Evolutionary conservation across 2,888 invertebrate species (phyloP).

Genomic region (Sinotaia quadrata): DNA sequence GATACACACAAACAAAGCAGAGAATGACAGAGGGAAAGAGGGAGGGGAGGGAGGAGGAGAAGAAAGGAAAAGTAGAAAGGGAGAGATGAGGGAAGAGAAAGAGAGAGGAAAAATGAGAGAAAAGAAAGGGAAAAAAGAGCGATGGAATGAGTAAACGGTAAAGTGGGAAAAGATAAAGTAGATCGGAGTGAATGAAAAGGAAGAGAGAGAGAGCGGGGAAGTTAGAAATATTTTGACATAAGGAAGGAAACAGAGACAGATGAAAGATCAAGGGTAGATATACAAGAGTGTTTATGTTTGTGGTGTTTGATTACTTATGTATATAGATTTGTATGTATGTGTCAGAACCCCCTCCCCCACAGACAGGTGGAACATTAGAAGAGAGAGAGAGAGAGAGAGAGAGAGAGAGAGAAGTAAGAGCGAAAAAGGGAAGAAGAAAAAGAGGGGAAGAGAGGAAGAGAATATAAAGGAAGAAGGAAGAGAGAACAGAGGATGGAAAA

Average conservation of each 20-base stretch:
- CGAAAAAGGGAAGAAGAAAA: not conserved
- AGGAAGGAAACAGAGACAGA: conserved; percentile 7
- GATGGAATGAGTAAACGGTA: not conserved
- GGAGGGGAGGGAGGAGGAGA: not conserved
- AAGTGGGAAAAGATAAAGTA: not conserved
- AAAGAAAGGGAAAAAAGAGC: not conserved
- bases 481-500: not conserved
- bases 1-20: too few relatives aligned
- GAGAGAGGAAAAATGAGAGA: not conserved
- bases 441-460: not conserved
- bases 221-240: conserved; percentile 8
- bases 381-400: not conserved
- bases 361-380: not conserved
- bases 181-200: not conserved
- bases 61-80: not conserved
- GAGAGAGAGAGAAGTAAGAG: not conserved
- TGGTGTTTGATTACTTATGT: not conserved
- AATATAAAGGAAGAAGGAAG: not conserved
- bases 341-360: too few relatives aligned
- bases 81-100: not conserved
- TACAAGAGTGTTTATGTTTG: not conserved
- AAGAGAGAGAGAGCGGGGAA: not conserved
- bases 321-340: not conserved
- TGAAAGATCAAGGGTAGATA: conserved; percentile 2
- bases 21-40: too few relatives aligned